Percentiles rank a stretch among this genome's conserved stretches.
Conservation (phyloP, 2,113 vertebrate species). For the Amazona vittata region DNA sequence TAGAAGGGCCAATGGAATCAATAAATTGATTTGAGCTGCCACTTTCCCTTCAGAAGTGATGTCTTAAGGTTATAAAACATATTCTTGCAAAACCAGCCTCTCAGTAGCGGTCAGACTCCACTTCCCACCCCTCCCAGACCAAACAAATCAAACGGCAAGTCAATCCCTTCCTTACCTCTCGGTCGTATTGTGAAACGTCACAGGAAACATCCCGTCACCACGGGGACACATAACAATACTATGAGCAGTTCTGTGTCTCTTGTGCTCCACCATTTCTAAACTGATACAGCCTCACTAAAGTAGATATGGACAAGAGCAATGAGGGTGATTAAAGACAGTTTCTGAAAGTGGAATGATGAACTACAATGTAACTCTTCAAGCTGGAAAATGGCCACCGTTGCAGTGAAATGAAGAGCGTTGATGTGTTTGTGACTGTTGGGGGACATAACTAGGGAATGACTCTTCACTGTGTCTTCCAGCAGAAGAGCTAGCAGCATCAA, state of each 20-base stretch:
- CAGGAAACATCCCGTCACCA: no score
- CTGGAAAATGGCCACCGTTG: not conserved
- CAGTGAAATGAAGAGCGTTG: no score
- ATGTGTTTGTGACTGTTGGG: not conserved
- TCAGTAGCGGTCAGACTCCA: not conserved
- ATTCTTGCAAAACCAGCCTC: not conserved
- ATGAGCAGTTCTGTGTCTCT: not conserved
- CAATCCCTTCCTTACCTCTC: no score
- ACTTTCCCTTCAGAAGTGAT: not conserved
- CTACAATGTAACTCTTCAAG: accelerated
- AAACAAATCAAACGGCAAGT: not conserved
- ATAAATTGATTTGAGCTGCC: not conserved
- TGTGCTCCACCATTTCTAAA: not conserved
- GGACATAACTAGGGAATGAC: not conserved
- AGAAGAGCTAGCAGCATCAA: not conserved
- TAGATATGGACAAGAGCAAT: not conserved
- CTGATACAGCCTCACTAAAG: not conserved
- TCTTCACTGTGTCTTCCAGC: not conserved
- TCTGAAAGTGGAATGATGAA: not conserved
- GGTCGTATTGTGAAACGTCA: no score
- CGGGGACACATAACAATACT: no score
- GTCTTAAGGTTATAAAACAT: not conserved
- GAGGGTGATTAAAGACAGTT: not conserved
- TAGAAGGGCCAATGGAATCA: not conserved
- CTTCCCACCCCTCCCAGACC: no score